Evolutionary conservation across 1,140 invertebrate genomes (phyloP).

Genomic region (Macrotrachela quadricornifera): DNA sequence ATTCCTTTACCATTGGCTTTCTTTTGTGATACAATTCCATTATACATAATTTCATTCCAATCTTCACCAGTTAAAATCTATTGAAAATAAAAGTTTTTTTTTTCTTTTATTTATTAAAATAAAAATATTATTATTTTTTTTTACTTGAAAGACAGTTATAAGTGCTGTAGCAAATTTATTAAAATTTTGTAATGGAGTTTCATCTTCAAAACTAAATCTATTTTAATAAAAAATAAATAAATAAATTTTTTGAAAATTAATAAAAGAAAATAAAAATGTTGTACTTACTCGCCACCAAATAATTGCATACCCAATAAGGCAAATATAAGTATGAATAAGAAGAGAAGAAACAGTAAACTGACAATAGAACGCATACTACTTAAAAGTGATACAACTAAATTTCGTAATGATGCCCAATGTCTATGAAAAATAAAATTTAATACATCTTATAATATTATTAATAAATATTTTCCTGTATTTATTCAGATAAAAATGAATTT

Average conservation of each 20-base stretch:
- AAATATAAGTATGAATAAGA: slow-evolving; percentile 99
- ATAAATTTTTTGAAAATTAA: not conserved
- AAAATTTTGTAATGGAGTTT: slow-evolving; percentile 88
- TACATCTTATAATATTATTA: not conserved
- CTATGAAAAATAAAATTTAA: slow-evolving; percentile 41
- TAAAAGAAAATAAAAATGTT: not conserved
- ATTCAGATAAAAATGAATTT: too few species aligned
- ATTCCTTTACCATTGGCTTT: slow-evolving; percentile 64
- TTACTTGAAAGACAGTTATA: slow-evolving; percentile 95
- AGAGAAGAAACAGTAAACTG: slow-evolving; percentile 94
- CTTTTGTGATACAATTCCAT: slow-evolving; percentile 89
- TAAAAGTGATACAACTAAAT: slow-evolving; percentile 93
- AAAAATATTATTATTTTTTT: not conserved
- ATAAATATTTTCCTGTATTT: too few species aligned
- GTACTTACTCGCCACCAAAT: slow-evolving; percentile 70
- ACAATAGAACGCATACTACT: slow-evolving; percentile 99
- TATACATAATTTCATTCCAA: slow-evolving; percentile 99
- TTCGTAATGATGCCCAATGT: slow-evolving; percentile 92
- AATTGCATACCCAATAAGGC: slow-evolving; percentile 98
- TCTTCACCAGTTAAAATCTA: slow-evolving; percentile 98
- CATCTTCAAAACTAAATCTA: slow-evolving; percentile 72
- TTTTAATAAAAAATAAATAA: slow-evolving; percentile 10
- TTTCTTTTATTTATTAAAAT: slow-evolving; percentile 40
- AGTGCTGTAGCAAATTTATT: slow-evolving; percentile 97
- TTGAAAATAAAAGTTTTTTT: too few species aligned